Base-by-base conservation (phyloP, 2,113 vertebrate genomes). In the Rafetus swinhoei region DNA sequence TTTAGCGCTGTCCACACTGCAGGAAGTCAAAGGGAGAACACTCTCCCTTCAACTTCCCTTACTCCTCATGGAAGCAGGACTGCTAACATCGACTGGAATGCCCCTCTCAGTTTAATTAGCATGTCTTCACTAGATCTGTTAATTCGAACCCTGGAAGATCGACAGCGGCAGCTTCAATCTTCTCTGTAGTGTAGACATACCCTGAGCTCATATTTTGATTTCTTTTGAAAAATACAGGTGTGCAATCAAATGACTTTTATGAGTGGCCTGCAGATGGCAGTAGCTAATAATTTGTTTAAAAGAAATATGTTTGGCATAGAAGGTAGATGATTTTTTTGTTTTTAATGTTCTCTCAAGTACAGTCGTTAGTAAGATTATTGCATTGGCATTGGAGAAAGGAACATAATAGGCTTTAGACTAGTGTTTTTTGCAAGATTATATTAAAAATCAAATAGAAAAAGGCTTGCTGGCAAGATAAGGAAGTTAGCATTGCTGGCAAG, bases 241-340 rank as follows among this genome's bases (percentile, higher is more conserved):
- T 59, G 14, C 24, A 3, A 2, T 22, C 19, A 8, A 35, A 4
- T 10, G 13, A 59, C 76, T 50, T n/a, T 45, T 84, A 62, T 54
- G 24, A 19, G 7, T 29, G 35, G 35, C 94, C 97, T 0, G 96
- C 82, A 97, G 96, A 79, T 95, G 97, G 96, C 96, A 94, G 94
- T 83, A 65, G 0, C n/a, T 56, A 81, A 62, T 24, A 93, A 84
- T 0, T 0, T 3, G 2, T 1, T 1, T 29, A 14, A 18, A 7
- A 0, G 65, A 18, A 19, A 2, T 12, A 52, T 56, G n/a, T 24
- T 22, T 24, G 24, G 11, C 39, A 2, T 80, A n/a, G 32, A 32
- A 6, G 12, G 24, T 45, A 57, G 80, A 35, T 56, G 22, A 6
- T 5, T 7, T 24, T 56, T 29, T 82, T 24, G 25, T 81, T 79